Base-by-base conservation (phyloP, 2,113 vertebrate genomes). In the Halcyon malimbica region DNA sequence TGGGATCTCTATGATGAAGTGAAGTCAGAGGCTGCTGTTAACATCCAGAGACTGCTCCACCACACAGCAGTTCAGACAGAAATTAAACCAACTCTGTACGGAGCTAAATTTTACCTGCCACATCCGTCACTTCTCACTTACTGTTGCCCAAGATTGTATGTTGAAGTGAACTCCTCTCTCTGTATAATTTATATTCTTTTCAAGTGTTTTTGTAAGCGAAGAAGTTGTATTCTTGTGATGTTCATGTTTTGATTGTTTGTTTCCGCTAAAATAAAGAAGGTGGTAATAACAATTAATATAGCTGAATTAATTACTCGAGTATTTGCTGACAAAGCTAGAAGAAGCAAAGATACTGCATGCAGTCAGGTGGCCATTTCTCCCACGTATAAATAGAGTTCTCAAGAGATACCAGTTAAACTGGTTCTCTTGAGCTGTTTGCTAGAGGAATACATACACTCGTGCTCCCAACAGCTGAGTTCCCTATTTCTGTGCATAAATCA, bases 101-200 rank as follows among this genome's bases (percentile, higher is more conserved):
- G 44, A 91, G 62, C 15, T 89, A 5, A 83, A 46, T 89, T 96
- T 87, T 83, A 76, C 62, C 62, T 42, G 51, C 86, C 35, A 80
- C 6, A 13, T 71, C 33, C 87, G 57, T 71, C 54, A 73, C 29
- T 93, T 91, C 76, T 53, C 77, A 97, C 89, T 98, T 92, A 98
- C 98, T 65, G 92, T 92, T 76, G 97, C 95, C 98, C 98, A 98
- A 39, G 97, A 81, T 11, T 97, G 96, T 53, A 97, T 59, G 11
- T 79, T 89, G 54, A 98, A 98, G 77, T 89, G 91, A 87, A 98
- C 98, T 59, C 98, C 98, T 96, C 97, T 97, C 65, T 96, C 90
- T 12, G 97, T 97, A 41, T 97, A 97, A 37, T 74, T 97, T 41
- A 98, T 84, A 41, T 97, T 95, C 44, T 92, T 97, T 69, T 77